Base-by-base conservation (phyloP, 2,797 vertebrate genomes). In the Onychomys torridus region DNA sequence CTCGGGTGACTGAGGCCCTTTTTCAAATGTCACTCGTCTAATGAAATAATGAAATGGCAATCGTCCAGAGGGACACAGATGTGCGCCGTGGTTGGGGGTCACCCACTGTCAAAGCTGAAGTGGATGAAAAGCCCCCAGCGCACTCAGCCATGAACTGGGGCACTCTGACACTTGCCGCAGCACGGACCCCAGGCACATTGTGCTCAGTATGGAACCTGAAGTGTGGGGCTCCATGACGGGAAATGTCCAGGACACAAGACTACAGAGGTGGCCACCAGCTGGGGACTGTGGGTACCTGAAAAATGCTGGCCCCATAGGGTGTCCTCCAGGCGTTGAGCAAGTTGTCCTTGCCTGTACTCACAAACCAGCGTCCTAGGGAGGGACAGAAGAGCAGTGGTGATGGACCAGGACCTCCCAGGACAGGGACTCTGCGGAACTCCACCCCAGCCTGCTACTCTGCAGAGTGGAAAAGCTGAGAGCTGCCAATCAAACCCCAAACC, bases 311-410 rank as follows among this genome's bases (percentile, higher is more conserved):
- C 96, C 99, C 99, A 0, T 99, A 99, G 0, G 99, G 99, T 0
- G 99, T 99, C 95, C 99, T 97, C 99, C 99, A 99, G 21, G 99
- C 99, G 0, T 99, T 99, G 17, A 99, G 98, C 76, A 99, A 98
- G 97, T 99, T 99, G 98, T 99, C 99, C 97, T 99, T 99, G 55
- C 99, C 99, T 0, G 99, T 99, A 96, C 99, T 99, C 97, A 99
- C 99, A 0, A 99, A 99, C 99, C 99, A 99, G 97, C 99, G 99
- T 67, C 99, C 99, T 99, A 97, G 2, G 11, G 23, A 73, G 49
- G 19, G 19, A 34, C 32, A 86, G 82, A 57, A n/a, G 27, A 69
- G 40, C 0, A 16, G 1, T 0, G 59, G 1, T 0, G 59, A 9
- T 2, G 32, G 40, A 11, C 25, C 1, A 21, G 25, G 29, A 17